Evolutionary conservation across 1,140 invertebrate genomes (phyloP).

Genomic region (Carposina sasakii): DNA sequence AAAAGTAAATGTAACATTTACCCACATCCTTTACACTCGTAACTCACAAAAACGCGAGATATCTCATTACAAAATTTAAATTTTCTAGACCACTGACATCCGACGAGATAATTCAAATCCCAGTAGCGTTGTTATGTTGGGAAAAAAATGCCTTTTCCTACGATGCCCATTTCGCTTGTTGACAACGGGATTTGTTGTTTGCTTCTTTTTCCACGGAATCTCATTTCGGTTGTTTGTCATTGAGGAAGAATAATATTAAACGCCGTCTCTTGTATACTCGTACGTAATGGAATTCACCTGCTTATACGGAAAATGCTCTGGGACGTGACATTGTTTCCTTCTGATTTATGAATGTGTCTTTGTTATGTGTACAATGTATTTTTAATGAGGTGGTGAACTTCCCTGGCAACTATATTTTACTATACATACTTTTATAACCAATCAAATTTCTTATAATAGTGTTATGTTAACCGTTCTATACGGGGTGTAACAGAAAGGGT

Average conservation of each 20-base stretch:
- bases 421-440: neutral
- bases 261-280: too few relatives aligned
- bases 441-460: neutral
- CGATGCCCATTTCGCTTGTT: conserved; percentile 38
- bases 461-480: neutral
- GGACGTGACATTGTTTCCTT: neutral
- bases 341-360: neutral
- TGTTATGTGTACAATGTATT: neutral
- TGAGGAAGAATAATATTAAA: conserved; percentile 28
- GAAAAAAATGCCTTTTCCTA: conserved; percentile 25
- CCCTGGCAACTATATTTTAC: neutral
- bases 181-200: conserved; percentile 43
- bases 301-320: neutral
- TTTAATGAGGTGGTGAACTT: neutral
- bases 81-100: neutral
- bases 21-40: too few relatives aligned
- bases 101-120: conserved; percentile 38
- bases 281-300: conserved; percentile 8
- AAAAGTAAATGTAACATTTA: neutral
- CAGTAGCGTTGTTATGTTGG: conserved; percentile 7
- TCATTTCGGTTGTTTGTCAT: conserved; percentile 36
- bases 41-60: neutral
- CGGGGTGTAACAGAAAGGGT: too few relatives aligned
- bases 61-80: neutral
- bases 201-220: neutral